phyloP scores from a whole-genome alignment of 1,140 invertebrate species.

The Aphis craccivora region DNA sequence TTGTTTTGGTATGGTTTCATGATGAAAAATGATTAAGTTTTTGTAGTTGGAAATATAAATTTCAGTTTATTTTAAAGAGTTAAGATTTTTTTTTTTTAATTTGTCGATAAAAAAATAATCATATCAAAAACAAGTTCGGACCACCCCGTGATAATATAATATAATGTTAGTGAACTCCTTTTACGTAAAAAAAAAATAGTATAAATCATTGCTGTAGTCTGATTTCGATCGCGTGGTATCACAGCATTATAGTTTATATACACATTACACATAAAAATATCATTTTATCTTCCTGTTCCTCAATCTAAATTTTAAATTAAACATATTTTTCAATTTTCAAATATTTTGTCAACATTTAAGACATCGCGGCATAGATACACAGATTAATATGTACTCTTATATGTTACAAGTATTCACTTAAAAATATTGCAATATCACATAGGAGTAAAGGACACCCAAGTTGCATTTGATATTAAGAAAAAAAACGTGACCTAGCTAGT shows the following conservation, averaged over 20 bases:
- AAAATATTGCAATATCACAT: neutral
- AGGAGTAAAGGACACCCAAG: conserved; percentile 37
- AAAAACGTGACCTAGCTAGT: conserved; percentile 10
- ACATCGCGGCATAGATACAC: neutral
- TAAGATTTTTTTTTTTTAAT: neutral
- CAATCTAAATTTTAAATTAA: neutral
- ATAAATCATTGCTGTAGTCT: neutral
- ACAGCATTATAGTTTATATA: neutral
- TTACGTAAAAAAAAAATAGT: neutral
- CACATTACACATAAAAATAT: neutral
- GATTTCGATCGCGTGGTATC: neutral
- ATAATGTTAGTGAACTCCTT: neutral
- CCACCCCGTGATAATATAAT: neutral
- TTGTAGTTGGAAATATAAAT: neutral
- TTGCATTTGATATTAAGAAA: neutral
- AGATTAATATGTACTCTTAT: neutral
- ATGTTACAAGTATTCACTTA: neutral
- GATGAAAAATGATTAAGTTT: neutral
- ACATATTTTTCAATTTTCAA: neutral
- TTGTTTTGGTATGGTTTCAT: neutral
- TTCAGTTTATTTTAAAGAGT: neutral
- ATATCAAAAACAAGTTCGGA: conserved; percentile 16
- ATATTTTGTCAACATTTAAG: neutral
- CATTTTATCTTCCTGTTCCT: neutral
- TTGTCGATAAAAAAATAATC: neutral